phyloP scores from a whole-genome alignment of 2,113 vertebrate species.

The Cephalopholis sonnerati region DNA sequence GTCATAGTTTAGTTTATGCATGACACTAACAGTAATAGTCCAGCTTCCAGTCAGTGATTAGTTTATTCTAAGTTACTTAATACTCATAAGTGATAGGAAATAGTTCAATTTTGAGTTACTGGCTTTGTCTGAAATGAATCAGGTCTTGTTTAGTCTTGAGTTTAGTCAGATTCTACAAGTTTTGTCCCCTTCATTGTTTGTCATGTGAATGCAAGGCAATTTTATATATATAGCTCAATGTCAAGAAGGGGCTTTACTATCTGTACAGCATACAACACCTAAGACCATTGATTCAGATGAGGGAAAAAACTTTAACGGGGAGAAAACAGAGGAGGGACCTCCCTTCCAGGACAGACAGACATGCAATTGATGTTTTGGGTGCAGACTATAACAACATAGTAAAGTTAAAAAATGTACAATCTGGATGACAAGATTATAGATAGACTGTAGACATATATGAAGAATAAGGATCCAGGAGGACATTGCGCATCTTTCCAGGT shows the following conservation, averaged over 20 bases:
- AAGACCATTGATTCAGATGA: no score
- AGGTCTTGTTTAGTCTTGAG: conserved; percentile 2
- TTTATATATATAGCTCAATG: not conserved
- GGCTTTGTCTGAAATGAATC: not conserved
- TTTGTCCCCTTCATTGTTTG: not conserved
- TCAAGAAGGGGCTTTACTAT: not conserved
- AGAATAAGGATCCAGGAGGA: no score
- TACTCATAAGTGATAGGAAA: conserved; percentile 1
- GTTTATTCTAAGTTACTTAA: not conserved
- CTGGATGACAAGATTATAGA: no score
- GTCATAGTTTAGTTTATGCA: not conserved
- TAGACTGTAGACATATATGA: no score
- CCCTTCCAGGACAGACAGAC: no score
- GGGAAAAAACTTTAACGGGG: no score
- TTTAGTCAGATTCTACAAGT: not conserved
- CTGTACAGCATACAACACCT: no score
- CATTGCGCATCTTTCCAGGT: no score
- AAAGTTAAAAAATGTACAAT: no score
- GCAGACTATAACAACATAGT: no score
- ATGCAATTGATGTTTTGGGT: no score
- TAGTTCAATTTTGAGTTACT: conserved; percentile 7
- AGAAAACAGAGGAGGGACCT: no score
- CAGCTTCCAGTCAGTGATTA: not conserved
- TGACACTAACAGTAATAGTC: not conserved
- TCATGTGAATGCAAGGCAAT: not conserved